Conservation (phyloP, 1,140 invertebrate species). For the Dryas iulia region DNA sequence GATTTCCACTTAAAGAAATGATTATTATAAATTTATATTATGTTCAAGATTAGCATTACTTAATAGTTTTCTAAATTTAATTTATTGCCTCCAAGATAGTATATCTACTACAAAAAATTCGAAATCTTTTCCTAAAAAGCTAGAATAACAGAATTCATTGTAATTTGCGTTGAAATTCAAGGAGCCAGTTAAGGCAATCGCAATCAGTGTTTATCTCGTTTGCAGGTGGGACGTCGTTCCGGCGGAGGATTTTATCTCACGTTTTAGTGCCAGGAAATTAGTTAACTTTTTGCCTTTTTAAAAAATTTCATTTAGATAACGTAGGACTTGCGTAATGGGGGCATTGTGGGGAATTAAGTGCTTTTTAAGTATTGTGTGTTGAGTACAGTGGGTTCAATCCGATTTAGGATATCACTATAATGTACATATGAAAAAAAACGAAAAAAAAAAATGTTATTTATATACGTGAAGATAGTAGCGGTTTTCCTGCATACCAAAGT, state of each 20-base stretch:
- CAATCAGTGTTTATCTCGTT: neutral
- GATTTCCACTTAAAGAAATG: no score
- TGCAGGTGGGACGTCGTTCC: neutral
- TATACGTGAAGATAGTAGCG: no score
- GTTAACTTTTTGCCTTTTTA: constrained; percentile 1
- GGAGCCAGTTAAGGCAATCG: neutral
- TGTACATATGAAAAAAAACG: no score
- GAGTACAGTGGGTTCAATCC: neutral
- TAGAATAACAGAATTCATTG: neutral
- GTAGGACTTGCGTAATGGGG: neutral
- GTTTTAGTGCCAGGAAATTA: neutral
- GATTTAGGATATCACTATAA: no score
- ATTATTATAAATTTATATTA: no score
- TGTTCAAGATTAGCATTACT: no score
- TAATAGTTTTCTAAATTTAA: no score
- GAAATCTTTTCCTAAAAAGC: no score
- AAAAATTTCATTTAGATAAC: neutral
- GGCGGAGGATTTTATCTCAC: neutral
- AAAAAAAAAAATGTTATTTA: no score
- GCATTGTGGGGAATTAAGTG: neutral
- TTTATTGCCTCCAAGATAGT: no score
- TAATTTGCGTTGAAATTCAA: neutral
- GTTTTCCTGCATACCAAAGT: no score
- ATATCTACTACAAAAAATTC: no score
- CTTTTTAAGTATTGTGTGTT: neutral